These are phyloP conservation scores for Sarcophilus harrisii DNA, from an alignment of 2,797 vertebrate genomes.

Conservation along the genomic window DNA sequence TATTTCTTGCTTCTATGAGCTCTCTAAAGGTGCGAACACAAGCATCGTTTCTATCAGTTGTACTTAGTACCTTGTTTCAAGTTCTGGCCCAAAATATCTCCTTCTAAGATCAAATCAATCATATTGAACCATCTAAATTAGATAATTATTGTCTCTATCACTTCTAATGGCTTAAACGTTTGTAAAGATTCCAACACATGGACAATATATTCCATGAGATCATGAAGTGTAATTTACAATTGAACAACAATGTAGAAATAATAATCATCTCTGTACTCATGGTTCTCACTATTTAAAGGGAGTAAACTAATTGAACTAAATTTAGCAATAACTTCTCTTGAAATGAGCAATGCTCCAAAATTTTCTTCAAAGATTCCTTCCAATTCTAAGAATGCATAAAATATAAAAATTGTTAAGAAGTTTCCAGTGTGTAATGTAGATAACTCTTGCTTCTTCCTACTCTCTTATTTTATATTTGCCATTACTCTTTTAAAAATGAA, in stretches of 20 bases:
- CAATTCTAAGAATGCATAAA: not conserved
- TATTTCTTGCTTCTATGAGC: no score
- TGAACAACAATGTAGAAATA: not conserved
- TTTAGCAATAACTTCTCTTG: not conserved
- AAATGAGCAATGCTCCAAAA: not conserved
- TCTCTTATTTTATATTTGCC: not conserved
- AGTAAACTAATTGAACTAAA: not conserved
- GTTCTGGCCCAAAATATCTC: no score
- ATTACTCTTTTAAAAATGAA: not conserved
- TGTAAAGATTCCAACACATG: no score
- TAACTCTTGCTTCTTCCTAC: not conserved
- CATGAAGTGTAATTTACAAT: not conserved
- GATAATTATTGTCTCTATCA: no score
- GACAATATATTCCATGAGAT: not conserved
- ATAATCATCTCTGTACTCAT: not conserved
- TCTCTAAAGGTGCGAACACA: no score
- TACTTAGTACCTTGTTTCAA: no score
- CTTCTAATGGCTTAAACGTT: no score
- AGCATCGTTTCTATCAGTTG: no score
- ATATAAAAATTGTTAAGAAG: not conserved
- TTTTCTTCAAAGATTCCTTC: not conserved
- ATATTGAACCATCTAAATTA: no score
- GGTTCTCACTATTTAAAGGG: not conserved
- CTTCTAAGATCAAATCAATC: no score
- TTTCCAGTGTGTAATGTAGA: not conserved